Conservation (phyloP, 2,113 vertebrate genomes). For the Glaucidium brasilianum region DNA sequence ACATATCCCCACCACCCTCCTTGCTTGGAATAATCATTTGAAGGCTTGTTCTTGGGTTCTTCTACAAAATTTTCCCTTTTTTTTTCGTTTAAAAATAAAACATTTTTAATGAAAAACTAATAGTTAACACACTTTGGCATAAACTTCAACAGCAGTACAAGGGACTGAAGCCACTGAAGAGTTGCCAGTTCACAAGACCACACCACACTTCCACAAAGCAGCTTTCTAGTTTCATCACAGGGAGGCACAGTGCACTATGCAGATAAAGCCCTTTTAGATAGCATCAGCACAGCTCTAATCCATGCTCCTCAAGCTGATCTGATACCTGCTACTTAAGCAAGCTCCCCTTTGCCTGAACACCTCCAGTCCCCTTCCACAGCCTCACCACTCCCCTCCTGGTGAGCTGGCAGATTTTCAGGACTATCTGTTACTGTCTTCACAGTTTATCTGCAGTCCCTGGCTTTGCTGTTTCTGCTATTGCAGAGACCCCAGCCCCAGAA, state of each 20-base stretch:
- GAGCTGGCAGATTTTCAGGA: not conserved
- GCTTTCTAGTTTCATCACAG: not conserved
- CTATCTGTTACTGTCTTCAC: not conserved
- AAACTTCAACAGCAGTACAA: not conserved
- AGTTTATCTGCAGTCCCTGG: not conserved
- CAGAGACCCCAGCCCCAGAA: not conserved
- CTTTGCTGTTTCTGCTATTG: not conserved
- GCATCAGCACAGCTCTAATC: not conserved
- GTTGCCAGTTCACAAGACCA: not conserved
- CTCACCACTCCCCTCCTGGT: not conserved
- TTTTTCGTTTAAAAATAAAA: not conserved
- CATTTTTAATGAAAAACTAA: not conserved
- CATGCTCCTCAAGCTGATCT: not conserved
- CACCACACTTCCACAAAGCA: not conserved
- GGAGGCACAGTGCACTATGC: not conserved
- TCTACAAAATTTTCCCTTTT: not conserved
- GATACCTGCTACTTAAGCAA: not conserved
- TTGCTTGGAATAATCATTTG: not conserved
- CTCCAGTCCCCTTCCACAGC: not conserved
- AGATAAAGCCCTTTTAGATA: not conserved
- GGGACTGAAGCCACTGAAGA: not conserved
- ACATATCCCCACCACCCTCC: not conserved
- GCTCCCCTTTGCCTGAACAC: not conserved
- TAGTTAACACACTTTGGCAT: not conserved
- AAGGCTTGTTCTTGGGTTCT: not conserved